Evolutionary conservation across 2,888 invertebrate genomes (phyloP), one percentile per base, ranked within the genome.

Genomic region (Aleiodes testaceus): DNA sequence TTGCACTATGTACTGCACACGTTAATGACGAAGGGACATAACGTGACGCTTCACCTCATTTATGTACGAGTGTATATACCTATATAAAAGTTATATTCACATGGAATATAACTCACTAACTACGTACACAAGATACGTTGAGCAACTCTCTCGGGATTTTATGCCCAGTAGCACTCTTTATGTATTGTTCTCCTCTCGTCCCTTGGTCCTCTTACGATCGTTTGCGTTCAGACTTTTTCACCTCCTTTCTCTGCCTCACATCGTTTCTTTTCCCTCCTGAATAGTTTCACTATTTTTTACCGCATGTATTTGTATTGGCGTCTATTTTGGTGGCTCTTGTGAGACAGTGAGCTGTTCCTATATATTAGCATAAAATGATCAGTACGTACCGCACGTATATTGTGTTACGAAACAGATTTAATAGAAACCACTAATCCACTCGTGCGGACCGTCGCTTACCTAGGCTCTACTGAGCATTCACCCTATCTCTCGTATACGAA

Each of bases 361-460:
- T 74, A 73, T 76, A 76, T 76, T 74, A 75, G 74, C 55, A 72
- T 64, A 70, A 72, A 76, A 75, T 73, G 74, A 76, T 76, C 76
- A 72, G 74, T 72, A 73, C 73, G 72, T 76, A 73, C 73, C 66
- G 69, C 76, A 76, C 76, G 74, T 76, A 76, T 66, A 50, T 74
- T 73, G 74, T 73, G 74, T 73, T 76, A 76, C 76, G 74, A 74
- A 76, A 76, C 74, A 70, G 74, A 72, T 73, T 73, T 76, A 76
- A 73, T 75, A 75, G 74, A 73, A 73, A 69, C 73, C 74, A 73
- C 75, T 74, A 75, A 75, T 75, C 74, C 71, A 75, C 74, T 75
- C 73, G 73, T 74, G 74, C 74, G 69, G 73, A 71, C 75, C 69
- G 66, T 36, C 18, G 22, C n/a, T 47, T 45, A 44, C 70, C 72